phyloP scores from a whole-genome alignment of 2,888 invertebrate genomes.

The Xylota segnis region DNA sequence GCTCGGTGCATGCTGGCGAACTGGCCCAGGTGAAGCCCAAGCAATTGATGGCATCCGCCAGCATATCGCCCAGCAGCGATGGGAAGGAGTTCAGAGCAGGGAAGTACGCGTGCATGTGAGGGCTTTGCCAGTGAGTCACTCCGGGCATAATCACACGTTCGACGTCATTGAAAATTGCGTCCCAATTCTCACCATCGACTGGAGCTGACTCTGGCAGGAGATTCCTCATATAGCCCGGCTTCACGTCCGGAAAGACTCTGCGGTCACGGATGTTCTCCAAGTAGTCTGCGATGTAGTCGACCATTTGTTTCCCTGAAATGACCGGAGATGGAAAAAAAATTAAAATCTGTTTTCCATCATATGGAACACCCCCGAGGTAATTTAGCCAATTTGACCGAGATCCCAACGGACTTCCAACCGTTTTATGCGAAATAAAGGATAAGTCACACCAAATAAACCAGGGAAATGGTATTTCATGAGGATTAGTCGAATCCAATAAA shows the following conservation, averaged over 20 bases:
- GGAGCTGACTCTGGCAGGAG: slow-evolving; percentile 95
- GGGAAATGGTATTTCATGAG: neutral
- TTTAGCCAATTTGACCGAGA: slow-evolving; percentile 49
- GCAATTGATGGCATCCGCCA: slow-evolving; percentile 97
- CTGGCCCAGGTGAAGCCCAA: slow-evolving; percentile 98
- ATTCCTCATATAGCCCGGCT: slow-evolving; percentile 96
- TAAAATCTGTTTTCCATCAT: slow-evolving; percentile 6
- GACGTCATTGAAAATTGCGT: slow-evolving; percentile 95
- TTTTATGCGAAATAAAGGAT: slow-evolving; percentile 56
- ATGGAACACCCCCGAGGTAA: neutral
- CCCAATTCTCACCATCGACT: slow-evolving; percentile 93
- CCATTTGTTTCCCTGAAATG: slow-evolving; percentile 95
- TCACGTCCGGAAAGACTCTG: slow-evolving; percentile 96
- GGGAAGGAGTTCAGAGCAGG: slow-evolving; percentile 97
- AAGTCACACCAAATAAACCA: slow-evolving; percentile 56
- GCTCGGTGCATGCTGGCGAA: slow-evolving; percentile 98
- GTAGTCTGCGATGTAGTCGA: slow-evolving; percentile 99
- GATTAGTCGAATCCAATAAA: slow-evolving; percentile 65
- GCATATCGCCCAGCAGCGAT: slow-evolving; percentile 97
- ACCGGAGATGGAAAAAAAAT: neutral
- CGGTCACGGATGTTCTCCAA: slow-evolving; percentile 94
- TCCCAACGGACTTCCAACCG: slow-evolving; percentile 32
- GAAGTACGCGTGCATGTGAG: slow-evolving; percentile 99
- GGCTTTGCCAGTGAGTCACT: slow-evolving; percentile 92
- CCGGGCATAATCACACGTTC: slow-evolving; percentile 99